phyloP scores from a whole-genome alignment of 2,797 vertebrate species.

The Rhinichthys osculus region DNA sequence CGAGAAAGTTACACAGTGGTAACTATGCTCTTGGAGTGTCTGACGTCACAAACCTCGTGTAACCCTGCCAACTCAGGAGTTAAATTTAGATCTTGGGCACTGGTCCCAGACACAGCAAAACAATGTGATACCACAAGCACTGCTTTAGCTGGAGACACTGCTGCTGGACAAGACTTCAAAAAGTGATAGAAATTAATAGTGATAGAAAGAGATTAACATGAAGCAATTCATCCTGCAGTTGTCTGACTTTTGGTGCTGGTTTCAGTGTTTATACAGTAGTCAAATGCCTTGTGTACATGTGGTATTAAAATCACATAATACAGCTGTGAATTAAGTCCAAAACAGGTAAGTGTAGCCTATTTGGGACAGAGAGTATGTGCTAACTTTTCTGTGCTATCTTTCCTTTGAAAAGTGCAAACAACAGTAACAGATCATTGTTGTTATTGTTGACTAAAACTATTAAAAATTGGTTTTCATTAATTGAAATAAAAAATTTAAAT shows the following conservation, averaged over 20 bases:
- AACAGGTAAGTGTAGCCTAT: not conserved
- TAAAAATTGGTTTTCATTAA: not conserved
- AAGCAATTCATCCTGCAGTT: not conserved
- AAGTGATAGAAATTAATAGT: too few species aligned
- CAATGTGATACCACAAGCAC: slow-evolving; percentile 74
- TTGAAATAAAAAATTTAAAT: not conserved
- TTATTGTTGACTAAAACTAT: not conserved
- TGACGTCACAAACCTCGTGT: slow-evolving; percentile 61
- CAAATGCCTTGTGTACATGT: not conserved
- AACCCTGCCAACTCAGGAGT: slow-evolving; percentile 72
- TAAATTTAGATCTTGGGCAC: slow-evolving; percentile 79
- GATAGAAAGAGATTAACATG: too few species aligned
- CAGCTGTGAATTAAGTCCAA: too few species aligned
- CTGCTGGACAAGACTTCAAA: slow-evolving; percentile 31
- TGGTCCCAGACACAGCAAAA: slow-evolving; percentile 77
- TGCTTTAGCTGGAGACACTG: slow-evolving; percentile 57
- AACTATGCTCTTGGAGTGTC: slow-evolving; percentile 56
- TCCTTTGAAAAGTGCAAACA: not conserved
- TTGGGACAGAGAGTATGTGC: not conserved
- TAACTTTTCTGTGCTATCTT: not conserved
- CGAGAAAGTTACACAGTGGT: slow-evolving; percentile 57
- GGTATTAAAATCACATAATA: not conserved
- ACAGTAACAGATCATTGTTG: not conserved
- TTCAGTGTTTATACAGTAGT: not conserved
- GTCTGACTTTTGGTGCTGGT: not conserved